A percentile compares a stretch with the other conserved stretches of the same genome.
phyloP scores from a whole-genome alignment of 2,888 invertebrate species.

The Hydropsyche betteni region DNA sequence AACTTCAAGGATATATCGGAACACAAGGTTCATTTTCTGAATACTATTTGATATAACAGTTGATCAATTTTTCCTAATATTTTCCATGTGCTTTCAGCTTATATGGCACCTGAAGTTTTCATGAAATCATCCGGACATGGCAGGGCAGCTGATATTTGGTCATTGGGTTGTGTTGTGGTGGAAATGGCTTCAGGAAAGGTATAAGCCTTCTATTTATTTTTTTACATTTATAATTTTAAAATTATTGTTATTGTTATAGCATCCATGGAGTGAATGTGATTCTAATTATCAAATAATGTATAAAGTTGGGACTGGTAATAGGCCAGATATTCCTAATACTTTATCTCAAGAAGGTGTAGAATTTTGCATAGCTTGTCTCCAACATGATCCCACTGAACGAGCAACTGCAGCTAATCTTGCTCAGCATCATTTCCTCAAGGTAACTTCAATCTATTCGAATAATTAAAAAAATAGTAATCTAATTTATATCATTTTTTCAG shows the following conservation, averaged over 20 bases:
- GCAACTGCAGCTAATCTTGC: slow-evolving; percentile 76
- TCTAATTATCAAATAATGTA: slow-evolving; percentile 96
- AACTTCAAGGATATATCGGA: slow-evolving; percentile 88
- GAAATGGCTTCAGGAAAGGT: slow-evolving; percentile 96
- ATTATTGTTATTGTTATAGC: slow-evolving; percentile 63
- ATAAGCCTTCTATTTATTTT: slow-evolving; percentile 42
- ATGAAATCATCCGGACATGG: slow-evolving; percentile 91
- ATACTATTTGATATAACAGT: slow-evolving; percentile 36
- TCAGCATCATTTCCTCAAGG: slow-evolving; percentile 80
- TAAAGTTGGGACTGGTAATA: slow-evolving; percentile 92
- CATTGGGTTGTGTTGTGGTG: slow-evolving; percentile 92
- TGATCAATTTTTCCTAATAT: neutral
- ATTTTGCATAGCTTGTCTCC: slow-evolving; percentile 81
- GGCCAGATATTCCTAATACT: slow-evolving; percentile 77
- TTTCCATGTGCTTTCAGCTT: slow-evolving; percentile 69
- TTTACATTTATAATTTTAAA: neutral
- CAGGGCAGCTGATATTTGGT: slow-evolving; percentile 95
- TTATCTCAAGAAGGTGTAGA: slow-evolving; percentile 85
- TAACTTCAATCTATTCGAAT: slow-evolving; percentile 51
- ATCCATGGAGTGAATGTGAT: slow-evolving; percentile 92
- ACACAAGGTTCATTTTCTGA: slow-evolving; percentile 76
- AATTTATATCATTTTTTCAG: slow-evolving; percentile 36
- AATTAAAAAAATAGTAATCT: no score
- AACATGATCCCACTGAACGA: slow-evolving; percentile 80
- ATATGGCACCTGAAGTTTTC: slow-evolving; percentile 97